phyloP scores from a whole-genome alignment of 2,888 invertebrate genomes.

The Galeopsomyia nigrocyanea region DNA sequence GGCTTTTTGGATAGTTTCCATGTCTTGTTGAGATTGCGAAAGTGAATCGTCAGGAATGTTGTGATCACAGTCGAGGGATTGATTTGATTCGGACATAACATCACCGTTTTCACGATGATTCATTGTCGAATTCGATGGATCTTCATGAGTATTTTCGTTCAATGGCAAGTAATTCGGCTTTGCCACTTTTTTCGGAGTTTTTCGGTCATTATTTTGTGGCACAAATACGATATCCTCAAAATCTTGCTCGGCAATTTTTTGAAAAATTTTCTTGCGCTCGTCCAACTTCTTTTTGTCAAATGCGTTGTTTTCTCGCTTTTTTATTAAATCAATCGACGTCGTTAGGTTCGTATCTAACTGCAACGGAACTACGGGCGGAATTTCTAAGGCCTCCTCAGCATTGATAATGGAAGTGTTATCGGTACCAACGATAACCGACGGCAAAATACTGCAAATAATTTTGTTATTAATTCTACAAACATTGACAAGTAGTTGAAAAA shows the following conservation, averaged over 20 bases:
- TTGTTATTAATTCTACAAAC: background rate
- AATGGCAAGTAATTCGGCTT: conserved; percentile 30
- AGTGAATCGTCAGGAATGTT: conserved; percentile 58
- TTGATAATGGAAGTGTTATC: conserved; percentile 71
- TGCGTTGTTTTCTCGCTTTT: conserved; percentile 26
- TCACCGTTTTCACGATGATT: conserved; percentile 41
- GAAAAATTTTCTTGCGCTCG: conserved; percentile 76
- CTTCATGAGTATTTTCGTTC: conserved; percentile 39
- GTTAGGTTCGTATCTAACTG: conserved; percentile 56
- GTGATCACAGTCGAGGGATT: conserved; percentile 54
- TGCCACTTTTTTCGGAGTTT: conserved; percentile 48
- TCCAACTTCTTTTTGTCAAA: conserved; percentile 62
- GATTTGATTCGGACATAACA: conserved; percentile 53
- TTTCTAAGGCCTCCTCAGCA: conserved; percentile 83
- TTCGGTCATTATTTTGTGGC: conserved; percentile 70
- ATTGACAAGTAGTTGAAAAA: background rate
- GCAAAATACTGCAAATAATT: conserved; percentile 52
- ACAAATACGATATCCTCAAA: conserved; percentile 80
- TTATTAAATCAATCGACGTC: conserved; percentile 51
- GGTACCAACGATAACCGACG: conserved; percentile 62
- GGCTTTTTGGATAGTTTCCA: conserved; percentile 77
- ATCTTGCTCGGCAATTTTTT: conserved; percentile 80
- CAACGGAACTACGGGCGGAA: conserved; percentile 72
- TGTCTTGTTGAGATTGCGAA: conserved; percentile 57
- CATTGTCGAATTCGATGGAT: conserved; percentile 8